Base-by-base conservation (phyloP, 2,888 invertebrate genomes). In the Cordilura impudica region DNA sequence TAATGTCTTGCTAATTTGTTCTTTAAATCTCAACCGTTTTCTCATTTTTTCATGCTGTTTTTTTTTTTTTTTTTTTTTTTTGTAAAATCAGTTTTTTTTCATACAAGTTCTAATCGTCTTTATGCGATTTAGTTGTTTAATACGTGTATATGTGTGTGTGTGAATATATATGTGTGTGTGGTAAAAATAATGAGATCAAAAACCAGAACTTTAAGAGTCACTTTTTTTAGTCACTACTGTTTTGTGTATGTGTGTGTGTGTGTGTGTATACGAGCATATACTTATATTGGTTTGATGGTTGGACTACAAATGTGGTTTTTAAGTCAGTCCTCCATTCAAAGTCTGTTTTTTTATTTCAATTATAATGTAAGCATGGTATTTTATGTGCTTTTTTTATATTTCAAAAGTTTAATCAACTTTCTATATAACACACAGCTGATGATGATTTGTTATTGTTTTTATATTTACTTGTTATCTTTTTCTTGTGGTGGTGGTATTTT, bases 361-460 rank as follows among this genome's bases (percentile, higher is more conserved):
- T 61, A 31, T 31, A 53, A 61, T 43, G 51, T 70, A 43, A 60
- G 19, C 29, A 39, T 10, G 16, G 35, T n/a, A 39, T 39, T 39
- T 39, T n/a, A 39, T 39, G n/a, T 60, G 26, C n/a, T 60, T 70
- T 18, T 31, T 26, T 16, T 18, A 19, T 16, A 6, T 51, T 51
- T 60, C 47, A 45, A 71, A 45, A 53, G 71, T 61, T 71, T 51
- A 71, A 71, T 61, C 61, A 71, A 71, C 71, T 54, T n/a, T 53
- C 21, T 51, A 45, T 53, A 61, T 26, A 21, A 39, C 16, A 16
- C 19, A 54, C 23, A 54, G 31, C 54, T 16, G 10, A 54, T 54
- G 53, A 71, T 29, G 16, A 61, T 43, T 71, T 53, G 69, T 49
- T 69, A 49, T 71, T 61, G 16, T 53, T 43, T 60, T 51, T 29